phyloP scores from a whole-genome alignment of 2,888 invertebrate genomes.

The Pediacus dermestoides region DNA sequence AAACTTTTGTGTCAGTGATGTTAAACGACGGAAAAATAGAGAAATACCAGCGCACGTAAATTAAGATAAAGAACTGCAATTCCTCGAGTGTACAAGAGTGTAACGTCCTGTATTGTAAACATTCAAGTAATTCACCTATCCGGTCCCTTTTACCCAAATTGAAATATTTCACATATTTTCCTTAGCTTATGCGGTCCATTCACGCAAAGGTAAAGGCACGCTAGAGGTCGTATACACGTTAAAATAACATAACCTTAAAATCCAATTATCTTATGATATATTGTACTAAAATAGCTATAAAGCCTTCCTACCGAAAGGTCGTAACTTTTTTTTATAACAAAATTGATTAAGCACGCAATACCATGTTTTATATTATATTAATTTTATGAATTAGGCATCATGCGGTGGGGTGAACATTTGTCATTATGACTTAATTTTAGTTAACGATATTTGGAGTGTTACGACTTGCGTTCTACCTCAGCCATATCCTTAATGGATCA shows the following conservation, averaged over 20 bases:
- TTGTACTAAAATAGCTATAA: constrained; percentile 20
- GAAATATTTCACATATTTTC: constrained; percentile 33
- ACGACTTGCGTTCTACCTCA: too few relatives aligned
- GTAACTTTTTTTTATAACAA: constrained; percentile 10
- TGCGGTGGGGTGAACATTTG: too few relatives aligned
- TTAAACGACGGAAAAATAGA: too few relatives aligned
- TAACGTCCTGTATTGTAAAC: constrained; percentile 25
- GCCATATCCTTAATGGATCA: too few relatives aligned
- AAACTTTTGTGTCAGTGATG: too few relatives aligned
- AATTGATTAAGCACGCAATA: constrained; percentile 15
- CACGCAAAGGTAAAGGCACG: constrained; percentile 22
- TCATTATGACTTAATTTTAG: too few relatives aligned
- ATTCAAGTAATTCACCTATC: constrained; percentile 31
- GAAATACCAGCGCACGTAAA: too few relatives aligned
- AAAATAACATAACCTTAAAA: constrained; percentile 24
- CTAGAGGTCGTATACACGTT: constrained; percentile 21
- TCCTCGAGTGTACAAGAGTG: constrained; percentile 15
- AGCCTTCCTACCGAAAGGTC: constrained; percentile 12
- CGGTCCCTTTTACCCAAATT: constrained; percentile 33
- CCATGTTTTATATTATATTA: constrained; percentile 9
- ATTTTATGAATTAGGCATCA: too few relatives aligned
- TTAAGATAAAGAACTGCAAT: constrained; percentile 28
- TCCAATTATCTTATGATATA: constrained; percentile 26
- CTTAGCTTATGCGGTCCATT: constrained; percentile 19
- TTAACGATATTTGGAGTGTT: too few relatives aligned